phyloP scores from a whole-genome alignment of 2,888 invertebrate genomes.

The Neria commutata region DNA sequence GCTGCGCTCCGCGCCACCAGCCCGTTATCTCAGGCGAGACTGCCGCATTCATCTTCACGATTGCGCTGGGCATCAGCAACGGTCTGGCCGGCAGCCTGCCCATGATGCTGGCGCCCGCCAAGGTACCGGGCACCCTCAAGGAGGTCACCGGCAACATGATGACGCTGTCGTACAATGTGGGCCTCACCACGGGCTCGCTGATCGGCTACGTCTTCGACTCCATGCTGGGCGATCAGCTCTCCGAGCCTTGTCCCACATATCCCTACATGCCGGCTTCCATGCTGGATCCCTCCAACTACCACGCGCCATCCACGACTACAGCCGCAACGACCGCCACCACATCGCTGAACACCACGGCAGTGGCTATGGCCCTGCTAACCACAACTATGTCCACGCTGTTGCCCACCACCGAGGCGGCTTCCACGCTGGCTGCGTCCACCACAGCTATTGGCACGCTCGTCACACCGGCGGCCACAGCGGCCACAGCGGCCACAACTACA shows the following conservation, averaged over 20 bases:
- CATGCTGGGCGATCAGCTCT: conserved; percentile 66
- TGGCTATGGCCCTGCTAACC: conserved; percentile 39
- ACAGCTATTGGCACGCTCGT: conserved; percentile 27
- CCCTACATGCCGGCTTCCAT: conserved; percentile 50
- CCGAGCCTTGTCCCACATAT: conserved; percentile 62
- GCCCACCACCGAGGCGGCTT: conserved; percentile 28
- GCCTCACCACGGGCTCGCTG: conserved; percentile 81
- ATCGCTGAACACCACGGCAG: conserved; percentile 50
- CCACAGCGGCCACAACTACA: conserved; percentile 45
- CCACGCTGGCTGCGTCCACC: conserved; percentile 21
- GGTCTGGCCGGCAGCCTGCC: conserved; percentile 90
- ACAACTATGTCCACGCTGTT: conserved; percentile 40
- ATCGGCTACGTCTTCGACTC: conserved; percentile 80
- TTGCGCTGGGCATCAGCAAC: conserved; percentile 80
- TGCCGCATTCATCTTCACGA: conserved; percentile 71
- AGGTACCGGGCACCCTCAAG: conserved; percentile 83
- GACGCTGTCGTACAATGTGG: conserved; percentile 90
- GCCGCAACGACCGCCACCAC: conserved; percentile 28
- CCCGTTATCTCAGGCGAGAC: conserved; percentile 75
- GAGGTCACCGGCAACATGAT: conserved; percentile 95
- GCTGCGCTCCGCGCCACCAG: conserved; percentile 77
- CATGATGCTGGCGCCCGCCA: conserved; percentile 88
- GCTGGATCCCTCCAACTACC: conserved; percentile 38
- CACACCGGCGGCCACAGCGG: conserved; percentile 22
- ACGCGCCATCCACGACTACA: conserved; percentile 36